phyloP scores from a whole-genome alignment of 2,113 vertebrate species.

The Columba janthina region DNA sequence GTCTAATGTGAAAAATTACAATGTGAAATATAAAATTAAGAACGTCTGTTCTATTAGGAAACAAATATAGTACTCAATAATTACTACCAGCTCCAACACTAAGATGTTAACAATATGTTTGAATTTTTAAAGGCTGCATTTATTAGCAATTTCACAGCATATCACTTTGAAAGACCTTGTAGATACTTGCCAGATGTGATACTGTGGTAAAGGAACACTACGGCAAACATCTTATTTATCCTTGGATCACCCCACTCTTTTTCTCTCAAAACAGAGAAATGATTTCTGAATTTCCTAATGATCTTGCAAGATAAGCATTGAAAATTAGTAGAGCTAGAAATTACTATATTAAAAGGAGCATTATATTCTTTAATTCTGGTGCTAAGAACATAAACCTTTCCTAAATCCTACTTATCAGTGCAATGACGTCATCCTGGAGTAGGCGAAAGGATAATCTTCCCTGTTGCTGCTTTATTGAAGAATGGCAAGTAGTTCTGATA shows the following conservation, averaged over 20 bases:
- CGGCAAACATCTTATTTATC: slow-evolving; percentile 49
- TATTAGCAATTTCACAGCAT: slow-evolving; percentile 50
- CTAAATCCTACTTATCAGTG: slow-evolving; percentile 45
- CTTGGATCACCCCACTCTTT: slow-evolving; percentile 49
- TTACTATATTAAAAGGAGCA: slow-evolving; percentile 36
- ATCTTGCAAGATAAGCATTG: slow-evolving; percentile 34
- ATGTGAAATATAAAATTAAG: slow-evolving; percentile 21
- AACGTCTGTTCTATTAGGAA: not conserved
- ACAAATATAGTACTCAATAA: not conserved
- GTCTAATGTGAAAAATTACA: slow-evolving; percentile 13
- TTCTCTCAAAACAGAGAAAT: slow-evolving; percentile 27
- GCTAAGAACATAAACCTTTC: slow-evolving; percentile 65
- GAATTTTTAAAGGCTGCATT: not conserved
- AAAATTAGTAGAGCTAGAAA: slow-evolving; percentile 43
- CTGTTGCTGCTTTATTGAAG: slow-evolving; percentile 6
- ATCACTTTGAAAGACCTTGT: slow-evolving; percentile 19
- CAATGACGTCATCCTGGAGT: slow-evolving; percentile 50
- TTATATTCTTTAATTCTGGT: slow-evolving; percentile 56
- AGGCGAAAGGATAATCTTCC: slow-evolving; percentile 53
- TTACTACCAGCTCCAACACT: slow-evolving; percentile 23
- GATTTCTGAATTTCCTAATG: slow-evolving; percentile 45
- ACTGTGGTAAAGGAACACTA: slow-evolving; percentile 10
- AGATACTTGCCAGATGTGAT: slow-evolving; percentile 56
- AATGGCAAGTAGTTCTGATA: slow-evolving; percentile 25
- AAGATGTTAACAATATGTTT: slow-evolving; percentile 16